Conservation (phyloP, 2,888 invertebrate genomes). For the Trachelus troglodyta region DNA sequence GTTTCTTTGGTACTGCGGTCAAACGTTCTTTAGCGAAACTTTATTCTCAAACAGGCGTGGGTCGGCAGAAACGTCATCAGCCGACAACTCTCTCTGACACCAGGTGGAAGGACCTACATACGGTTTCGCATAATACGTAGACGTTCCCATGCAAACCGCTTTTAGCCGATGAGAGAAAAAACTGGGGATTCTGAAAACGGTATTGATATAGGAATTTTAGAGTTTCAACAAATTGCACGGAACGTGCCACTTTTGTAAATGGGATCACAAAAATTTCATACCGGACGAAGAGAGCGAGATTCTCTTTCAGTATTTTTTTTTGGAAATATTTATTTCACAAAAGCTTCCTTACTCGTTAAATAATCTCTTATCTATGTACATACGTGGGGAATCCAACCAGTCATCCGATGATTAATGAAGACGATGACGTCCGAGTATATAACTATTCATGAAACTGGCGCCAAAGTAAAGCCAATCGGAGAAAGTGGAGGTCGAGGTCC, state of each 20-base stretch:
- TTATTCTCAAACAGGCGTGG: conserved; percentile 32
- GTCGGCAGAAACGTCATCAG: conserved; percentile 48
- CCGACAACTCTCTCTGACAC: conserved; percentile 43
- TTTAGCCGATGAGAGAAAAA: neutral
- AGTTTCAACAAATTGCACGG: neutral
- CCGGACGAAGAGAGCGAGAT: neutral
- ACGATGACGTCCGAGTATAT: neutral
- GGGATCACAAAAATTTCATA: neutral
- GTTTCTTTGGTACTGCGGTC: conserved; percentile 43
- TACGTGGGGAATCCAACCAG: neutral
- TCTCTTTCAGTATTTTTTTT: neutral
- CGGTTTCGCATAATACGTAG: neutral
- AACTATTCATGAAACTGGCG: neutral
- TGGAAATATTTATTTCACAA: neutral
- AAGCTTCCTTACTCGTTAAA: neutral
- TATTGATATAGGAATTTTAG: neutral
- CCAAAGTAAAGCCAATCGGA: neutral
- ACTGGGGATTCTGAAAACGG: neutral
- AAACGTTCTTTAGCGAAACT: conserved; percentile 7
- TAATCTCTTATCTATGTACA: neutral
- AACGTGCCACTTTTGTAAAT: neutral
- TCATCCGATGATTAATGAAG: neutral
- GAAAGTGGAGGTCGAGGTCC: neutral
- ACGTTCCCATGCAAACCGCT: neutral
- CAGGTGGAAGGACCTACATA: conserved; percentile 33